Percentiles rank a stretch among this genome's conserved stretches.
Conservation (phyloP, 1,140 invertebrate genomes). For the Aphelenchoides avenae region DNA sequence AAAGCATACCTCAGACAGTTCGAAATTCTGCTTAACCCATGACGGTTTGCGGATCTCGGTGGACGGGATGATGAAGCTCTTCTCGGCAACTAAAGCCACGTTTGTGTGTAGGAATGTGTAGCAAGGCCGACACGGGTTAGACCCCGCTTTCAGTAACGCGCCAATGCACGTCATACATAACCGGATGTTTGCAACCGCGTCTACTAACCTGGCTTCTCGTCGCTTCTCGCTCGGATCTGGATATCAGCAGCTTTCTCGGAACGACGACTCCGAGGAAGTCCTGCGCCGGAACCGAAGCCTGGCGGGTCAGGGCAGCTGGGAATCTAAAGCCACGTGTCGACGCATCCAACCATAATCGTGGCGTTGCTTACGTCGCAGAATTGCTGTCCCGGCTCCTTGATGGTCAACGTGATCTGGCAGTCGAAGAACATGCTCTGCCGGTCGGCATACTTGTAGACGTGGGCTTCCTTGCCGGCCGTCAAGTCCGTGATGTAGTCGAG, state of each 20-base stretch:
- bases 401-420: constrained; percentile 52
- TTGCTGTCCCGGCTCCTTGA: constrained; percentile 52
- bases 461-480: constrained; percentile 58
- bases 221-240: neutral
- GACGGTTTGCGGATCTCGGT: neutral
- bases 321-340: constrained; percentile 37
- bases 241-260: constrained; percentile 3
- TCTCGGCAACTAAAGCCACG: neutral
- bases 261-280: constrained; percentile 21
- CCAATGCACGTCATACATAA: neutral
- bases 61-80: constrained; percentile 6
- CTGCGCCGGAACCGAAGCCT: no score
- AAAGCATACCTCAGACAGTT: constrained; percentile 19
- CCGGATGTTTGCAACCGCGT: no score
- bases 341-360: neutral
- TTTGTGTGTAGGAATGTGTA: neutral
- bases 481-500: constrained; percentile 54
- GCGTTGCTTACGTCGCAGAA: constrained; percentile 45
- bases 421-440: constrained; percentile 56
- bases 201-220: neutral
- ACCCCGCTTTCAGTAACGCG: neutral
- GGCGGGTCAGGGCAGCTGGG: constrained; percentile 58
- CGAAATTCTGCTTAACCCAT: constrained; percentile 20
- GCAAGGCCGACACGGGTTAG: neutral
- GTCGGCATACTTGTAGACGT: constrained; percentile 59